Base-by-base conservation (phyloP, 2,113 vertebrate species). In the Perca schrenkii region DNA sequence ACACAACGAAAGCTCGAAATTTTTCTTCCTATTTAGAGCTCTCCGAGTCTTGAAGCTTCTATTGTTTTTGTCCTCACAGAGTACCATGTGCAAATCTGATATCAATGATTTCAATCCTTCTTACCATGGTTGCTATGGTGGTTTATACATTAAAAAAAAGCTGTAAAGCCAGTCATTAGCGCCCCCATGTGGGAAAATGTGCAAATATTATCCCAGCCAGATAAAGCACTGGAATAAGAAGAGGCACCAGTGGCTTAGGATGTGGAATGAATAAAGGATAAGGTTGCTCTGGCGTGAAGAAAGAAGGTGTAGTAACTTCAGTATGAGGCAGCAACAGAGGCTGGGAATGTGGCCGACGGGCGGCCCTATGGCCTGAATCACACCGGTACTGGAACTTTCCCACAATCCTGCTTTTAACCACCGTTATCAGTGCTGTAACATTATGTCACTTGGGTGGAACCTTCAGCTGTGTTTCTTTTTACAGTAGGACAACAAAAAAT, bases 101-200 rank as follows among this genome's bases (percentile, higher is more conserved):
- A 72, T 72, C 25, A 62, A 64, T 22, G 52, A 36, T 74, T 74
- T 53, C 16, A 76, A 77, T 49, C 28, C 76, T 28, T 43, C 65
- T 58, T 77, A 72, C 31, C 57, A 70, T 53, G 25, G 79, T 90
- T 89, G 71, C 81, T 53, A 76, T 74, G 79, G 77, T 2, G 2
- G 25, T 56, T 77, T 11, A 31, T 54, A 28, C 56, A 64, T 56
- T 15, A 46, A 60, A 82, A 80, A 78, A 28, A 28, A 25, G 28
- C 6, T 65, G 56, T 8, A 75, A 82, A 75, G 2, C 0, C 7
- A 67, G 36, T 34, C 22, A 28, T 74, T 56, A 66, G 86, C 47
- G 34, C 86, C 88, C 77, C 69, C 80, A 8, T 66, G 78, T 89
- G 89, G 86, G 1, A 57, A 63, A 21, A 74, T 17, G 12, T 36